Evolutionary conservation across 1,140 invertebrate species (phyloP), one percentile per base, ranked within the genome.

Genomic region (Drosophila sproati): DNA sequence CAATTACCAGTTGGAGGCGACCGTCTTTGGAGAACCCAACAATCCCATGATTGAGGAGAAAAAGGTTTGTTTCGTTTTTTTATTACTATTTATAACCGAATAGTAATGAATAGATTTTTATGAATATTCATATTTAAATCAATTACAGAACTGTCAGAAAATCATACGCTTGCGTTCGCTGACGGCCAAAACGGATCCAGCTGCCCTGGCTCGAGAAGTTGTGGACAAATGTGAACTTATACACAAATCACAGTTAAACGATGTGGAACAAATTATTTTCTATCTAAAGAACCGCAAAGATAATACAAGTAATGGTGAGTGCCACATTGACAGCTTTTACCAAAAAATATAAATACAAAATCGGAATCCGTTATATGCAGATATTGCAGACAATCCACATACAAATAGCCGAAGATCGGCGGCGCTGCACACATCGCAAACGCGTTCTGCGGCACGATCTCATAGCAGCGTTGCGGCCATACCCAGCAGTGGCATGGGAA

Each of bases 241-340:
- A 87, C 97, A 98, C 92, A 95, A 96, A 61, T 96, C 96, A 2
- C 96, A 97, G 92, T 85, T 97, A 31, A 94, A 95, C 7, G 97
- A 98, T 93, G 96, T 99, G 3, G 97, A 98, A 92, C 97, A 98
- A 89, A 94, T 98, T n/a, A 95, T 98, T 76, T 97, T 96, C 92
- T 98, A 98, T 93, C 93, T 99, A 32, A 96, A 98, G 93, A 98
- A 96, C 93, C 94, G 98, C 64, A 96, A 96, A 92, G 88, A 93
- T 75, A 94, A 93, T 92, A 91, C 78, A 4, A 91, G 83, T 47
- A 83, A 67, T 77, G 91, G 91, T 92, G 43, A 69, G 67, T 10
- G 7, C 7, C 4, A 35, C 4, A 3, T 20, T 45, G 4, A 28
- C 0, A 0, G 2, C 5, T 4, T 20, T 5, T 2, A 28, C 3